These are phyloP conservation scores for Motacilla alba DNA, from an alignment of 2,113 vertebrate species.

Conservation along the genomic window DNA sequence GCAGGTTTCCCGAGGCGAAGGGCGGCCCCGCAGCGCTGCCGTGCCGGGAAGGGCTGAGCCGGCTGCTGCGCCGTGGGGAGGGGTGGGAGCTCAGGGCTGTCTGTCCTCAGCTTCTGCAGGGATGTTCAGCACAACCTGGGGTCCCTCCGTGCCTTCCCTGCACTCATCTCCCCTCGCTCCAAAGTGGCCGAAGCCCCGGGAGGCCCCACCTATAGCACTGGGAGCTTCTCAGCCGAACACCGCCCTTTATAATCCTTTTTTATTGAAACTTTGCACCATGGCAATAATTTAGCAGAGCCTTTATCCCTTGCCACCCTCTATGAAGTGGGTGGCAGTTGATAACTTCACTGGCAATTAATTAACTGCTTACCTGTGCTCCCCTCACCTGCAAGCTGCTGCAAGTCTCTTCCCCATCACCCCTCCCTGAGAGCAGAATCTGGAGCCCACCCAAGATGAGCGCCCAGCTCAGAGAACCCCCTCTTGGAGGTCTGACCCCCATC, in stretches of 20 bases:
- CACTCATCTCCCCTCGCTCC: accelerated
- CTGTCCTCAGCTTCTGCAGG: not conserved
- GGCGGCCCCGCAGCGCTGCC: not conserved
- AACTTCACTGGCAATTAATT: not conserved
- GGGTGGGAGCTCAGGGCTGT: accelerated
- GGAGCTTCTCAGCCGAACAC: accelerated
- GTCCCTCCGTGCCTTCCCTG: not conserved
- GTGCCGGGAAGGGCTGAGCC: not conserved
- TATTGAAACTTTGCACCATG: not conserved
- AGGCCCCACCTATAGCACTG: accelerated
- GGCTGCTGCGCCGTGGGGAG: not conserved
- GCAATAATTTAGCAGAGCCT: not conserved
- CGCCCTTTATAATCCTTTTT: not conserved
- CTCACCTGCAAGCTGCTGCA: not conserved
- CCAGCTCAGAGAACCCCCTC: not conserved
- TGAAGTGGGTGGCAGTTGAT: not conserved
- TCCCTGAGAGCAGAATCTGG: not conserved
- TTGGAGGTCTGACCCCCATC: not conserved
- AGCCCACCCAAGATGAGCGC: not conserved
- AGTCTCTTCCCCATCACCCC: not conserved
- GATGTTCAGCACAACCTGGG: not conserved
- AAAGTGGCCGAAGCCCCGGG: not conserved
- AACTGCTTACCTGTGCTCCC: not conserved
- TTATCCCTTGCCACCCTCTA: not conserved
- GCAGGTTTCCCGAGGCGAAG: not conserved